phyloP scores from a whole-genome alignment of 2,797 vertebrate species.

The Fringilla coelebs region DNA sequence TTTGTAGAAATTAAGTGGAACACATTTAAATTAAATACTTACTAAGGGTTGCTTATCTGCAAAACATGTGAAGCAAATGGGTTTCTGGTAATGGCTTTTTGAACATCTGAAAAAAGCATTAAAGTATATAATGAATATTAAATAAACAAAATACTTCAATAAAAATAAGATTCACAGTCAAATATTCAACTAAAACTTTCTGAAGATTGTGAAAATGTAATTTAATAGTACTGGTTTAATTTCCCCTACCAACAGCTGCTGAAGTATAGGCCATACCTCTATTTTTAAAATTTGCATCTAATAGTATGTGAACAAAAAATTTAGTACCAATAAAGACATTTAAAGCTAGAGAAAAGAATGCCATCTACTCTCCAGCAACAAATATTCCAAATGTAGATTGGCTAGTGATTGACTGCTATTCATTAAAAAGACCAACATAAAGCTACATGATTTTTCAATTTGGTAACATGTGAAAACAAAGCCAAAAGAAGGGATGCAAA shows the following conservation, averaged over 20 bases:
- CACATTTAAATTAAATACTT: conserved; percentile 59
- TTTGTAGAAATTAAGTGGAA: neutral
- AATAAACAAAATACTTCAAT: neutral
- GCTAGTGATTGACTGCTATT: neutral
- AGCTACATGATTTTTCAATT: neutral
- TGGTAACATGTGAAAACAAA: neutral
- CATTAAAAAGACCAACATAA: neutral
- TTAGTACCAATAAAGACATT: neutral
- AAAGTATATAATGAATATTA: neutral
- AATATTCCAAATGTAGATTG: neutral
- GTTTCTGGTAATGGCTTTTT: conserved; percentile 67
- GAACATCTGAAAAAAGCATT: conserved; percentile 76
- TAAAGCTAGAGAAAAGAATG: neutral
- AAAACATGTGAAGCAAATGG: conserved; percentile 65
- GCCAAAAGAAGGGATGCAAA: neutral
- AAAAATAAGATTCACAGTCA: neutral
- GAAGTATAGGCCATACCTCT: neutral
- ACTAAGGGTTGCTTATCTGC: conserved; percentile 72
- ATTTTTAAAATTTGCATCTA: neutral
- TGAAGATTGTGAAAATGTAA: neutral
- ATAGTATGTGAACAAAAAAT: neutral
- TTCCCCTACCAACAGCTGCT: neutral
- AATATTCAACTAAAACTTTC: neutral
- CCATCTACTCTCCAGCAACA: neutral
- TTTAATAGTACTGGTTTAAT: neutral